Percentiles rank a stretch among this genome's conserved stretches.
Evolutionary conservation across 2,888 invertebrate species (phyloP).

Genomic region (Caenorhabditis afra): DNA sequence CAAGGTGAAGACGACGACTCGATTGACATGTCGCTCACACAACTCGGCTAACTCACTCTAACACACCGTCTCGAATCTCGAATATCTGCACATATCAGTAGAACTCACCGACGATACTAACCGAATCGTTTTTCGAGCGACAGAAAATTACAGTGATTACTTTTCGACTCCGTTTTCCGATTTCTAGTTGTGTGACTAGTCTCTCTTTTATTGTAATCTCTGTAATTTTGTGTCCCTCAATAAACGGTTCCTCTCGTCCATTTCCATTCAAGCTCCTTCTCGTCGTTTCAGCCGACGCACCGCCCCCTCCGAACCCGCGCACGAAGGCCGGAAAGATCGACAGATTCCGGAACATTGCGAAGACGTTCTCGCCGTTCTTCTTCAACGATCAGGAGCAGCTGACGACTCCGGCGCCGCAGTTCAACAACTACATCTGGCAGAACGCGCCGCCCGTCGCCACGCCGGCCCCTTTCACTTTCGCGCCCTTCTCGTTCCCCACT

Average conservation of each 20-base stretch:
- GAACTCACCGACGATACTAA: conserved; percentile 6
- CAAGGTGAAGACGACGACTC: conserved; percentile 61
- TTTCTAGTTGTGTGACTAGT: neutral
- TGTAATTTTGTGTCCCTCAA: conserved; percentile 29
- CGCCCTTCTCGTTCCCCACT: conserved; percentile 54
- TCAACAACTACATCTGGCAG: conserved; percentile 55
- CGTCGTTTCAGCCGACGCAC: conserved; percentile 56
- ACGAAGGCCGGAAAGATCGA: conserved; percentile 43
- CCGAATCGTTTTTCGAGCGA: conserved; percentile 17
- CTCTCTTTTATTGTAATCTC: conserved; percentile 12
- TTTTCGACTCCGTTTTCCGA: neutral
- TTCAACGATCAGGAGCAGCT: conserved; percentile 15
- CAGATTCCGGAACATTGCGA: conserved; percentile 45
- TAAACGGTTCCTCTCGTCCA: conserved; percentile 6
- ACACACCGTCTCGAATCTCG: neutral
- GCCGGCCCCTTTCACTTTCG: conserved; percentile 49
- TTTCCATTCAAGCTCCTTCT: no score
- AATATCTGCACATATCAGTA: conserved; percentile 2
- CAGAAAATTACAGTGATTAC: conserved; percentile 36
- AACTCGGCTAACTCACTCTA: conserved; percentile 52
- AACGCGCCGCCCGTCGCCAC: conserved; percentile 31
- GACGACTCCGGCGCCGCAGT: conserved; percentile 52
- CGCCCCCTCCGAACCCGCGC: conserved; percentile 17
- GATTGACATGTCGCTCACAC: conserved; percentile 58
- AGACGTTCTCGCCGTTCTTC: conserved; percentile 52